Conservation (phyloP, 1,140 invertebrate species). For the Heliothis virescens region DNA sequence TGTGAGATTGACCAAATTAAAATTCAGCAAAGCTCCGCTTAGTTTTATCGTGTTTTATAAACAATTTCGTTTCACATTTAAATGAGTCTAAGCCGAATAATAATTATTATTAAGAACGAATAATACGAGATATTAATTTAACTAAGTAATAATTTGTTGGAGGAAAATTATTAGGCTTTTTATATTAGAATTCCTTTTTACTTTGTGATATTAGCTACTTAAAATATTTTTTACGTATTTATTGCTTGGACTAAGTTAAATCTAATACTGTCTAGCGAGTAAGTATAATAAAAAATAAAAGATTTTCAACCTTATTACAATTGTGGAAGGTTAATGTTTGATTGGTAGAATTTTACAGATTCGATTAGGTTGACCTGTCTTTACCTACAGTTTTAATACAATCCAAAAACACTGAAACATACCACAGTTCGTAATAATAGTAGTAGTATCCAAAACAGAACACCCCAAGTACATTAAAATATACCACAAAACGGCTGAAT, state of each 20-base stretch:
- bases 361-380: too few relatives aligned
- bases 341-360: too few relatives aligned
- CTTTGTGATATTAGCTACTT: neutral
- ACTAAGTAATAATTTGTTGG: neutral
- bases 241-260: neutral
- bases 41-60: conserved; percentile 66
- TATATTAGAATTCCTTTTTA: neutral
- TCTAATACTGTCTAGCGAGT: neutral
- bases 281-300: neutral
- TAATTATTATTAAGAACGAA: conserved; percentile 48
- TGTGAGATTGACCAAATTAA: conserved; percentile 76
- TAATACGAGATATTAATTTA: conserved; percentile 19
- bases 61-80: conserved; percentile 61
- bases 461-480: too few relatives aligned
- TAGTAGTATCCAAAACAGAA: too few relatives aligned
- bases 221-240: neutral
- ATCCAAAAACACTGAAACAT: neutral
- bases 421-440: too few relatives aligned
- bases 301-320: too few relatives aligned
- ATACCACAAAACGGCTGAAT: too few relatives aligned
- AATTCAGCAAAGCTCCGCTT: conserved; percentile 68
- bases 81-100: conserved; percentile 53
- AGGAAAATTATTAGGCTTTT: conserved; percentile 1
- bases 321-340: too few relatives aligned
- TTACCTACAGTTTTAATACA: neutral